Base-by-base conservation (phyloP, 2,888 invertebrate genomes). In the Laspeyria flexula region DNA sequence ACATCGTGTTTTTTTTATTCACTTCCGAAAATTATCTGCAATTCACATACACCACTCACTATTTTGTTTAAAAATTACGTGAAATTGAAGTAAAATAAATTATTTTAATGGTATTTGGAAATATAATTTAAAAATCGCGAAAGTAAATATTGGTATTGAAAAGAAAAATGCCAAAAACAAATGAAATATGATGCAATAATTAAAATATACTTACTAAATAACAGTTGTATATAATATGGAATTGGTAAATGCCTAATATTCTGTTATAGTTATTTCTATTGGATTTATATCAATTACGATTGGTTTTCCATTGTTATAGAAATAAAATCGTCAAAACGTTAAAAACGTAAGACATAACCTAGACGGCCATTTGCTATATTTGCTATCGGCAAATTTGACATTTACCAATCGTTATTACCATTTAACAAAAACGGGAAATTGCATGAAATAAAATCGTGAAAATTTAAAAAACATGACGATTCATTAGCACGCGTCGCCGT, bases 1-100 rank as follows among this genome's bases (percentile, higher is more conserved):
- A 92, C 91, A 92, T 92, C 35, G 52, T 71, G 67, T 51, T 55
- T 21, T 27, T 37, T 48, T n/a, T 56, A 64, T 71, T 73, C 60
- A 65, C 55, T 58, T 55, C 64, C 58, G 68, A 64, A 66, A 60
- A 69, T n/a, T 62, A 52, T 74, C 83, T 89, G 90, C 49, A 90
- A 88, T 75, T 57, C 41, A 84, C 77, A 89, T 71, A 86, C 74
- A 79, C 64, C 80, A 83, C 85, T 79, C 75, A 80, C 85, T 84
- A 75, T 79, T 80, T 78, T 61, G 48, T 56, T 43, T 25, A 46
- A 30, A 39, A 52, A 41, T 7, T 6, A 40, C 25, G 25, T 33
- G 39, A 29, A 34, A n/a, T 7, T 40, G 13, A 6, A 21, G 7
- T 30, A 41, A 4, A 18, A 6, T 18, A n/a, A 3, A 5, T 15